Evolutionary conservation across 1,140 invertebrate species (phyloP), one percentile per base, ranked within the genome.

Genomic region (Oscheius sp.): DNA sequence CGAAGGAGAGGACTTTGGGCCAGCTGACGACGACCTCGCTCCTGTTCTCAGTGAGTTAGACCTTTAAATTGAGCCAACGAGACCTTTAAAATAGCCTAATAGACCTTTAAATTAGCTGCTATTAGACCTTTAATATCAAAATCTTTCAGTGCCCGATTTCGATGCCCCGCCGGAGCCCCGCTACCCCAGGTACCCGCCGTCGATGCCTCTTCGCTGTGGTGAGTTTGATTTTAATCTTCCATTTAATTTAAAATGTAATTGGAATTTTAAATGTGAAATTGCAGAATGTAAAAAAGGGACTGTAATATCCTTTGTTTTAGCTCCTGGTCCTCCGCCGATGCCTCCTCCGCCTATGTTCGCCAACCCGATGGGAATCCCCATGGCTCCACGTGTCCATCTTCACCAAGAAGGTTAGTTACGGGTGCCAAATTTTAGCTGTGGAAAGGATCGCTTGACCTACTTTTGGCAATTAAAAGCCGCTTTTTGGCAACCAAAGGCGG

Each of bases 81-180:
- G 38, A n/a, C 38, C 7, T 13, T 55, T 55, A 7, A n/a, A n/a
- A n/a, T n/a, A n/a, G n/a, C n/a, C n/a, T n/a, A n/a, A n/a, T n/a
- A n/a, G n/a, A n/a, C n/a, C n/a, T n/a, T n/a, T n/a, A n/a, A n/a
- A n/a, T n/a, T n/a, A n/a, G n/a, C n/a, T n/a, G n/a, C n/a, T n/a
- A n/a, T n/a, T n/a, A n/a, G n/a, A n/a, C n/a, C n/a, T n/a, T n/a
- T n/a, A n/a, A n/a, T n/a, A n/a, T n/a, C n/a, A n/a, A n/a, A n/a
- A n/a, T 46, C 32, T 58, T 69, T 61, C 55, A 70, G 59, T 71
- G 32, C 69, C 69, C 4, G 69, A 71, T 29, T 71, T 71, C 45
- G 69, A 71, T 26, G 38, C n/a, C 18, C 69, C 59, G 20, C 36
- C 61, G 32, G 18, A 32, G 31, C 36, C 61, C 0, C 36, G 32